These are phyloP conservation scores for Excalfactoria chinensis DNA, from an alignment of 2,113 vertebrate species.

Conservation along the genomic window DNA sequence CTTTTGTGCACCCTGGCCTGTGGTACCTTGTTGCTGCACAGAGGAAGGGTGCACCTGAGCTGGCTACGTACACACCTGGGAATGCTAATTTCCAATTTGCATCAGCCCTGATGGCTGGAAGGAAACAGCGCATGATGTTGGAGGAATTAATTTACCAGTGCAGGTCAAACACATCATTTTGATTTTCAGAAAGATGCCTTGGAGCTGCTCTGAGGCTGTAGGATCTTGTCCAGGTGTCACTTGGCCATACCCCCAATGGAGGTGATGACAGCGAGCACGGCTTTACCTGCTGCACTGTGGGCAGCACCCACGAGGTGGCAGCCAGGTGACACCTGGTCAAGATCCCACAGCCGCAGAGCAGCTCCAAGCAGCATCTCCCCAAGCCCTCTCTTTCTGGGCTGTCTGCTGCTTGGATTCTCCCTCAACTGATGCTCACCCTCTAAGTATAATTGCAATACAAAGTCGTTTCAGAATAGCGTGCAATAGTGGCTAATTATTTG, in stretches of 20 bases:
- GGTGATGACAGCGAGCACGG: not conserved
- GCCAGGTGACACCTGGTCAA: slow-evolving; percentile 14
- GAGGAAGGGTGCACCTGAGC: not conserved
- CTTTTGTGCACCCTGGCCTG: not conserved
- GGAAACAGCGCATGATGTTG: rapidly evolving
- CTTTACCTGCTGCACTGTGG: not conserved
- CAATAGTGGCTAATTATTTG: slow-evolving; percentile 74
- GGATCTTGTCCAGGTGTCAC: too few species aligned
- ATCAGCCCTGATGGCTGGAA: not conserved
- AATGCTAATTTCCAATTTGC: not conserved
- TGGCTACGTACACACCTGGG: rapidly evolving
- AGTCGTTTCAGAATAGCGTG: slow-evolving; percentile 63
- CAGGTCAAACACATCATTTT: not conserved
- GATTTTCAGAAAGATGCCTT: not conserved
- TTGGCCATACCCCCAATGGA: not conserved
- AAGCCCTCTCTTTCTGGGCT: slow-evolving; percentile 22
- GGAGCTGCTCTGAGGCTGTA: too few species aligned
- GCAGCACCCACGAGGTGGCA: slow-evolving; percentile 65
- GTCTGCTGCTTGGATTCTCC: slow-evolving; percentile 57
- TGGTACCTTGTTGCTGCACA: not conserved
- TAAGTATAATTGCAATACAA: slow-evolving; percentile 70
- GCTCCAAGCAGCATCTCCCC: not conserved
- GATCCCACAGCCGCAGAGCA: not conserved
- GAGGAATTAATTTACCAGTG: not conserved
- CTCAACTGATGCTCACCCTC: slow-evolving; percentile 49